phyloP scores from a whole-genome alignment of 2,888 invertebrate genomes.

The Diaperis boleti region DNA sequence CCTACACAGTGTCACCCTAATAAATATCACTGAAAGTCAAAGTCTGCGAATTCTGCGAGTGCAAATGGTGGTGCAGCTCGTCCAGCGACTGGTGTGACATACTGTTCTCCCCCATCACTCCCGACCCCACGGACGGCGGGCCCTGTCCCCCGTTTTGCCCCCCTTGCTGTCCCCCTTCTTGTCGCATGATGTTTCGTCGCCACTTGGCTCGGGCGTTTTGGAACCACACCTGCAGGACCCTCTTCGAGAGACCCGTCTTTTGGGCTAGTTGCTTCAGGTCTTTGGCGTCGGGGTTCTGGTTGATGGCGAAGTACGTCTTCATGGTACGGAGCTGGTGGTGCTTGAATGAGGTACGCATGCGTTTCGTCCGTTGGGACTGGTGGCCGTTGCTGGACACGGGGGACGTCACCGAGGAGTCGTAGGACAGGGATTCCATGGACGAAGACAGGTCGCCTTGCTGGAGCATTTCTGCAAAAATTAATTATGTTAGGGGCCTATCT shows the following conservation, averaged over 20 bases:
- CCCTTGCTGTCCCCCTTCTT: constrained; percentile 72
- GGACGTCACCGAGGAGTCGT: constrained; percentile 80
- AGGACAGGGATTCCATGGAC: constrained; percentile 82
- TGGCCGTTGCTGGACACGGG: constrained; percentile 74
- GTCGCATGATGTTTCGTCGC: constrained; percentile 92
- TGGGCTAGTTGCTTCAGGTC: constrained; percentile 98
- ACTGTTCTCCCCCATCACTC: constrained; percentile 67
- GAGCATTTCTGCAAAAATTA: constrained; percentile 75
- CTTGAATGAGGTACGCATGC: constrained; percentile 99
- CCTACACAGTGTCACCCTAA: constrained; percentile 48
- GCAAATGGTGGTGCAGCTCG: constrained; percentile 70
- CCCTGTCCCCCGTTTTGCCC: constrained; percentile 57
- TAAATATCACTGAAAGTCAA: constrained; percentile 65
- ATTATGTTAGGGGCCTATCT: too few species aligned
- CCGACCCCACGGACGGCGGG: constrained; percentile 60
- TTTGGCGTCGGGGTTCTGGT: constrained; percentile 99
- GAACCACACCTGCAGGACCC: constrained; percentile 99
- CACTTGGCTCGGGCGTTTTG: constrained; percentile 99
- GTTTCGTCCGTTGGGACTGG: constrained; percentile 82
- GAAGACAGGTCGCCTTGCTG: constrained; percentile 81
- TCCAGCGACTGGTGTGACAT: constrained; percentile 69
- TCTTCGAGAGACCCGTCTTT: constrained; percentile 97
- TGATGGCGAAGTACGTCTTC: constrained; percentile 99
- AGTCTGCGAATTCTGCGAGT: constrained; percentile 65
- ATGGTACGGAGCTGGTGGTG: constrained; percentile 98